Percentiles rank a stretch among this genome's conserved stretches.
Conservation (phyloP, 2,888 invertebrate species). For the Cephalotes varians region DNA sequence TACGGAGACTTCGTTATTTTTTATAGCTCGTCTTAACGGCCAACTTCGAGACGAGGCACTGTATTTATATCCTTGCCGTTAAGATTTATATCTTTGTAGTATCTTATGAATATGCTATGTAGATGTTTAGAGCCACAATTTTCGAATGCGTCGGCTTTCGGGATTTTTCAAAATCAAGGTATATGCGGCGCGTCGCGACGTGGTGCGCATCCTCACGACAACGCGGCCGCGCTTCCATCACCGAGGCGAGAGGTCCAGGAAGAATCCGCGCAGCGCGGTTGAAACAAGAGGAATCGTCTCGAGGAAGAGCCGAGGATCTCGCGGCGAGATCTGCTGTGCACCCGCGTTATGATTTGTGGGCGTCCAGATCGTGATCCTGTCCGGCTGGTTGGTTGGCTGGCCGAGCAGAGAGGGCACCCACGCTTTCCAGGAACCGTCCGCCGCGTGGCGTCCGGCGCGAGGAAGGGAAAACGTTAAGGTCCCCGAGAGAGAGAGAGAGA, state of each 20-base stretch:
- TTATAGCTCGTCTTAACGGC: background rate
- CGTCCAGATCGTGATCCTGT: conserved; percentile 82
- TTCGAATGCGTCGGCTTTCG: background rate
- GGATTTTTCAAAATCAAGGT: background rate
- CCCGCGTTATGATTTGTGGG: conserved; percentile 82
- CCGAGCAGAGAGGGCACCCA: conserved; percentile 78
- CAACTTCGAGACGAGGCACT: conserved; percentile 7
- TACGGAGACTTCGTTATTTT: background rate
- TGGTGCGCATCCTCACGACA: conserved; percentile 31
- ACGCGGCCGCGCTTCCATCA: conserved; percentile 29
- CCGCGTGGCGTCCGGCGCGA: conserved; percentile 56
- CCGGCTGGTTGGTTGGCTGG: conserved; percentile 69
- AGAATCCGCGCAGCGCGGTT: conserved; percentile 33
- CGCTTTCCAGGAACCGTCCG: conserved; percentile 82
- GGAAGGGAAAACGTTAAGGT: conserved; percentile 15
- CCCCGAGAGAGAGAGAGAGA: conserved; percentile 36
- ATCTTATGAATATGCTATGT: background rate
- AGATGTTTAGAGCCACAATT: background rate
- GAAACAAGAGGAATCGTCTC: conserved; percentile 54
- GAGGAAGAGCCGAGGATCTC: conserved; percentile 73
- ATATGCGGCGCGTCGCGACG: background rate
- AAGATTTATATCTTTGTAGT: background rate
- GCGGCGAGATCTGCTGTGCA: conserved; percentile 75
- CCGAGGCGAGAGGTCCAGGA: conserved; percentile 44
- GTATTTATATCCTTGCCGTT: conserved; percentile 12